Conservation (phyloP, 2,113 vertebrate species). For the Rhinoderma darwinii region DNA sequence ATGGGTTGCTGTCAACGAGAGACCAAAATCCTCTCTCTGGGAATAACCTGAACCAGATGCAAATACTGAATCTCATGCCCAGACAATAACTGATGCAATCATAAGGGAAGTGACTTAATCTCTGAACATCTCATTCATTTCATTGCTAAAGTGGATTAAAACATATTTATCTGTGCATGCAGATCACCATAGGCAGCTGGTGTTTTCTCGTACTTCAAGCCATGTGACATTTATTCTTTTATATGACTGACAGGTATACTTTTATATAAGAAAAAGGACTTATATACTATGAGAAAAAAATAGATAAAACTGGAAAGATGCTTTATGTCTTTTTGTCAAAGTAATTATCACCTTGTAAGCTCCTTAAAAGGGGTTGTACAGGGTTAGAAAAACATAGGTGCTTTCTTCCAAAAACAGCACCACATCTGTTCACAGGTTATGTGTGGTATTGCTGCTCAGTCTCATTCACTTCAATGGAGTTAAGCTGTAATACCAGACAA, state of each 20-base stretch:
- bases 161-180: not conserved
- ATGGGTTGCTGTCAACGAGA: not conserved
- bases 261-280: not conserved
- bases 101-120: not conserved
- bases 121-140: not conserved
- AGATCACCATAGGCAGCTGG: not conserved
- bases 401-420: no score
- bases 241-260: not conserved
- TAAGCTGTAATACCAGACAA: no score
- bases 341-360: no score
- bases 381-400: no score
- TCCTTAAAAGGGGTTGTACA: no score
- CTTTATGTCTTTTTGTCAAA: not conserved
- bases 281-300: not conserved
- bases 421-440: no score
- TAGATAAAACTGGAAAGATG: not conserved
- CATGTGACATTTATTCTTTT: not conserved
- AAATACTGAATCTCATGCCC: not conserved
- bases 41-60: not conserved
- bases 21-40: not conserved
- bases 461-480: no score
- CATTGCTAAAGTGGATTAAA: constrained; percentile 28
- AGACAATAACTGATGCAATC: not conserved
- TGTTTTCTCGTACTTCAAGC: not conserved
- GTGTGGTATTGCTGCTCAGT: no score